Conservation (phyloP, 2,888 invertebrate species). For the Eupithecia insigniata region DNA sequence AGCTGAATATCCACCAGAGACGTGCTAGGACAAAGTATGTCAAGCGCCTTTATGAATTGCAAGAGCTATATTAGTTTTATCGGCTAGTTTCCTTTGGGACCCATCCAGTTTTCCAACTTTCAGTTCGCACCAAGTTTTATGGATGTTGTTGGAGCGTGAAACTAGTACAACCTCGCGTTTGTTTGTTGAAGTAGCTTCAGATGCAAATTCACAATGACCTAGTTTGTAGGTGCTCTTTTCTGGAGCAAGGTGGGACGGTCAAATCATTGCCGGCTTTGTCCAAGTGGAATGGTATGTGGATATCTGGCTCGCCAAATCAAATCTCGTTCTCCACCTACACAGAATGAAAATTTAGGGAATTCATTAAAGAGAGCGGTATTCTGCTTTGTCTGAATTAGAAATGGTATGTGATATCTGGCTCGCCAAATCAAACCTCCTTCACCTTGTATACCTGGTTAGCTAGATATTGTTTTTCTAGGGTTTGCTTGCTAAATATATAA, state of each 20-base stretch:
- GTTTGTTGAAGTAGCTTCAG: conserved; percentile 4
- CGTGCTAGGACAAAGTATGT: conserved; percentile 8
- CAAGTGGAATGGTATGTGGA: neutral
- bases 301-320: neutral
- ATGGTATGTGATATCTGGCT: too few relatives aligned
- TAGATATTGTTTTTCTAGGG: neutral
- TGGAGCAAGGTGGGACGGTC: conserved; percentile 6
- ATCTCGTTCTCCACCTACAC: neutral
- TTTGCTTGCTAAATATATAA: neutral
- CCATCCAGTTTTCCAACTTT: conserved; percentile 21
- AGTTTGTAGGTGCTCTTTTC: conserved; percentile 7
- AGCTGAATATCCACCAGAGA: conserved; percentile 3
- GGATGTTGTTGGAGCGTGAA: conserved; percentile 26
- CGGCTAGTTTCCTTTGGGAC: conserved; percentile 19
- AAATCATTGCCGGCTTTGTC: neutral
- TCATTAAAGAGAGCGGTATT: too few relatives aligned
- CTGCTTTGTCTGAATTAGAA: too few relatives aligned
- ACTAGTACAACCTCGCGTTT: conserved; percentile 27
- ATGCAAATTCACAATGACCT: conserved; percentile 14
- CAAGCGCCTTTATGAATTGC: conserved; percentile 2
- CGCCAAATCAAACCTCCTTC: too few relatives aligned
- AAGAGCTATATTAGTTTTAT: conserved; percentile 28
- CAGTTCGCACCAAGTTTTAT: conserved; percentile 27
- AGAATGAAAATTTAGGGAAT: neutral
- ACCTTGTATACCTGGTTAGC: neutral